Evolutionary conservation across 2,888 invertebrate species (phyloP).

Genomic region (Polia nebulosa): DNA sequence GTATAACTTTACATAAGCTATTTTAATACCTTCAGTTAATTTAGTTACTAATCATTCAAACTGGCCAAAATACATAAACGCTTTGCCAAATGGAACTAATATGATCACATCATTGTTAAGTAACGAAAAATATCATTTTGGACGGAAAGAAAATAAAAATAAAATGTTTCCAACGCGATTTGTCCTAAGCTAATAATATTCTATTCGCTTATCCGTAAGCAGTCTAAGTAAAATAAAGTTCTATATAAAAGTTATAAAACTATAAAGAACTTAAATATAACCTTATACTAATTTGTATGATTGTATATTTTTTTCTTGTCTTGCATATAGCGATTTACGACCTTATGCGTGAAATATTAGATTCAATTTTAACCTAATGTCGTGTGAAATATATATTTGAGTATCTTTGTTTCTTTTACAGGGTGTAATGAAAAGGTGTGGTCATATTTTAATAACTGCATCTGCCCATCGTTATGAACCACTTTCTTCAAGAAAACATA

Average conservation of each 20-base stretch:
- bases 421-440: too few relatives aligned
- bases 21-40: neutral
- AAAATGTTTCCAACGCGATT: constrained; percentile 59
- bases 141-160: constrained; percentile 83
- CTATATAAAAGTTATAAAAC: constrained; percentile 63
- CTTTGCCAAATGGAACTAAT: constrained; percentile 46
- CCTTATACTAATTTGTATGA: constrained; percentile 73
- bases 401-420: constrained; percentile 46
- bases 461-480: too few relatives aligned
- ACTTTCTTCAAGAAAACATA: too few relatives aligned
- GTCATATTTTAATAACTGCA: too few relatives aligned
- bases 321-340: constrained; percentile 51
- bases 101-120: constrained; percentile 74
- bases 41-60: neutral
- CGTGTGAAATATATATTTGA: constrained; percentile 49
- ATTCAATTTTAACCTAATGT: constrained; percentile 46
- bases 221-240: constrained; percentile 72
- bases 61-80: constrained; percentile 19
- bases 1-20: neutral
- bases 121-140: constrained; percentile 77
- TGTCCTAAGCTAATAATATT: constrained; percentile 58
- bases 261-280: constrained; percentile 68
- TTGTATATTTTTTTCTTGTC: constrained; percentile 42
- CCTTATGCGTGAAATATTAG: constrained; percentile 40
- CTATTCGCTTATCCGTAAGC: constrained; percentile 68